phyloP scores from a whole-genome alignment of 2,888 invertebrate genomes.

The Leptinotarsa tumamoca region DNA sequence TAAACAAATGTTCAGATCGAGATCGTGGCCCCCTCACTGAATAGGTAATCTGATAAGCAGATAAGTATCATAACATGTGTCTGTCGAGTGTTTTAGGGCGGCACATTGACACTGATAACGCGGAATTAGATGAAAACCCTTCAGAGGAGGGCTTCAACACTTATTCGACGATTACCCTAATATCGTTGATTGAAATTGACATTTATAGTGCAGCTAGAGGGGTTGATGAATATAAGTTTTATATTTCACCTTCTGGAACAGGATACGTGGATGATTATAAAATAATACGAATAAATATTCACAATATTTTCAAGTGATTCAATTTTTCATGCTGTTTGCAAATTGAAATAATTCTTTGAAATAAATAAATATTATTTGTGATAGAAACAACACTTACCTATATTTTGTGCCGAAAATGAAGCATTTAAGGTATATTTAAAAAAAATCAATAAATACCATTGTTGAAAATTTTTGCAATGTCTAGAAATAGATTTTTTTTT shows the following conservation, averaged over 20 bases:
- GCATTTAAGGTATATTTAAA: too few relatives aligned
- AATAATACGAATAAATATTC: too few relatives aligned
- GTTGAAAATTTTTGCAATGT: too few relatives aligned
- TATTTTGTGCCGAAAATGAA: too few relatives aligned
- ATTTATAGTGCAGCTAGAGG: constrained; percentile 28
- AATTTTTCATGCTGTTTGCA: not conserved
- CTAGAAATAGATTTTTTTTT: too few relatives aligned
- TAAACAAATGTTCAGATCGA: constrained; percentile 34
- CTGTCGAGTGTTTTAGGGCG: constrained; percentile 59
- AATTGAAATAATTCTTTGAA: too few relatives aligned
- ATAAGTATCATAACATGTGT: constrained; percentile 65
- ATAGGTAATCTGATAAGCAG: constrained; percentile 60
- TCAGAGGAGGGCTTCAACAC: constrained; percentile 42
- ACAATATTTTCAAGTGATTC: not conserved
- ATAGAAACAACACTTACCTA: too few relatives aligned
- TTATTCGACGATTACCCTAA: constrained; percentile 46
- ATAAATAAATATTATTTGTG: too few relatives aligned
- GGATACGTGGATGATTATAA: not conserved
- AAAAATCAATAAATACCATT: too few relatives aligned
- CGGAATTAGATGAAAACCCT: constrained; percentile 47
- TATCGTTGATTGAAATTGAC: constrained; percentile 43
- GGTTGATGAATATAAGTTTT: not conserved
- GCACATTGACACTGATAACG: constrained; percentile 48
- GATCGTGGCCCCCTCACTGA: constrained; percentile 39
- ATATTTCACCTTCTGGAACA: not conserved